Evolutionary conservation across 1,140 invertebrate species (phyloP).

Genomic region (Eriosoma lanigerum): DNA sequence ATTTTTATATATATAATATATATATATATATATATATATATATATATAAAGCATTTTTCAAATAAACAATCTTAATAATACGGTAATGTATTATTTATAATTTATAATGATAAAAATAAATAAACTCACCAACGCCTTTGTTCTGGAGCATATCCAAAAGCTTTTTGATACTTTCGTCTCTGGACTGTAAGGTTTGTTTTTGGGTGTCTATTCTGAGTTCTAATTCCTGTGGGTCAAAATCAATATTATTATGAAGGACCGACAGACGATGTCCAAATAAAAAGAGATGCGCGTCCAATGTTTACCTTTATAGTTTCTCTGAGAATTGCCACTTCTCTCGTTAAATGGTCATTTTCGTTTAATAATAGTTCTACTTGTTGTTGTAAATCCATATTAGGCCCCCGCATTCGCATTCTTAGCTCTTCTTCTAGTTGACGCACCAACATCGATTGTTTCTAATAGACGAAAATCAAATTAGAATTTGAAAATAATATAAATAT

Average conservation of each 20-base stretch:
- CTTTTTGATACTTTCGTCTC: slow-evolving; percentile 98
- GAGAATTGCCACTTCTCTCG: slow-evolving; percentile 91
- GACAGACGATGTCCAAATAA: background rate
- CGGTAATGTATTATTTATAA: background rate
- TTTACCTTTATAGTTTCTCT: slow-evolving; percentile 90
- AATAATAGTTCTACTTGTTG: slow-evolving; percentile 90
- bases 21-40: too few relatives aligned
- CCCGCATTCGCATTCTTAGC: slow-evolving; percentile 77
- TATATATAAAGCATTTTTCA: background rate
- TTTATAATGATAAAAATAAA: too few relatives aligned
- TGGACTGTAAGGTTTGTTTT: slow-evolving; percentile 91
- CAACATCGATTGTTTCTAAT: slow-evolving; percentile 92
- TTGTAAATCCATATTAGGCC: slow-evolving; percentile 84
- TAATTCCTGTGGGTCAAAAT: slow-evolving; percentile 69
- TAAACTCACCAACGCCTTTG: slow-evolving; percentile 87
- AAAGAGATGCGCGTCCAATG: background rate
- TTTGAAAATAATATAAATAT: too few relatives aligned
- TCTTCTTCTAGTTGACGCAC: slow-evolving; percentile 93
- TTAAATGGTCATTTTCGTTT: slow-evolving; percentile 91
- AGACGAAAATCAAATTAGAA: too few relatives aligned
- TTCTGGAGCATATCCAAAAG: slow-evolving; percentile 97
- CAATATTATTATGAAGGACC: background rate
- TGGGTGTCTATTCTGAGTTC: slow-evolving; percentile 96
- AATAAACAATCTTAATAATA: background rate
- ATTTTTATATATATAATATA: slow-evolving; percentile 34